These are phyloP conservation scores for Archivesica marissinica DNA, from an alignment of 1,140 invertebrate species.

Conservation along the genomic window DNA sequence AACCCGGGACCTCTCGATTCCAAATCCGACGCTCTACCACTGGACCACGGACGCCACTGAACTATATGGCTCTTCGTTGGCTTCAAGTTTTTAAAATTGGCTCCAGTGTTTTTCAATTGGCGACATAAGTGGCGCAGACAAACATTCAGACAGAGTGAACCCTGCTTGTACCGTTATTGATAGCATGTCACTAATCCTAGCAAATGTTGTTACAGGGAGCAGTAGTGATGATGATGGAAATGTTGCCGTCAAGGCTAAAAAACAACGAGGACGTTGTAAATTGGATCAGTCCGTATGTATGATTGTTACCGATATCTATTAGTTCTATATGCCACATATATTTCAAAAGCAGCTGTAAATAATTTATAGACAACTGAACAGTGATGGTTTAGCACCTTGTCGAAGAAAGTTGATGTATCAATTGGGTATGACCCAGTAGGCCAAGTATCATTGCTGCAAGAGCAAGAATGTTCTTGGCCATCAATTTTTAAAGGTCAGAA, in stretches of 20 bases:
- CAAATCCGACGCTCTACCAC: neutral
- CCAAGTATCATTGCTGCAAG: too few relatives aligned
- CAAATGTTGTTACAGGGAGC: conserved; percentile 56
- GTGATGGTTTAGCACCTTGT: too few relatives aligned
- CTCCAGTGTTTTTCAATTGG: neutral
- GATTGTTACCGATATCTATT: too few relatives aligned
- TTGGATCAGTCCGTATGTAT: conserved; percentile 84
- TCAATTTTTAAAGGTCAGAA: too few relatives aligned
- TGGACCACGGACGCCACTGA: neutral
- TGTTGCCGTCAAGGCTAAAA: conserved; percentile 80
- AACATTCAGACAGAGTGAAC: neutral
- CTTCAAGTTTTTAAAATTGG: neutral
- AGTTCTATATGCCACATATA: too few relatives aligned
- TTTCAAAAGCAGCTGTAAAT: too few relatives aligned
- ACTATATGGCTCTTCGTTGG: neutral
- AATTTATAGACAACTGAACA: too few relatives aligned
- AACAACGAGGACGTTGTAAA: conserved; percentile 77
- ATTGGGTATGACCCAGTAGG: too few relatives aligned
- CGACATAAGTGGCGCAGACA: neutral
- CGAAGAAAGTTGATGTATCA: too few relatives aligned
- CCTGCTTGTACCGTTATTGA: neutral
- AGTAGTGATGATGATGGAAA: conserved; percentile 84
- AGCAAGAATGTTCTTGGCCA: too few relatives aligned
- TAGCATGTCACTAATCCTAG: neutral
- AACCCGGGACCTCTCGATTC: too few relatives aligned